Evolutionary conservation across 2,797 vertebrate species (phyloP).

Genomic region (Gymnodraco acuticeps): DNA sequence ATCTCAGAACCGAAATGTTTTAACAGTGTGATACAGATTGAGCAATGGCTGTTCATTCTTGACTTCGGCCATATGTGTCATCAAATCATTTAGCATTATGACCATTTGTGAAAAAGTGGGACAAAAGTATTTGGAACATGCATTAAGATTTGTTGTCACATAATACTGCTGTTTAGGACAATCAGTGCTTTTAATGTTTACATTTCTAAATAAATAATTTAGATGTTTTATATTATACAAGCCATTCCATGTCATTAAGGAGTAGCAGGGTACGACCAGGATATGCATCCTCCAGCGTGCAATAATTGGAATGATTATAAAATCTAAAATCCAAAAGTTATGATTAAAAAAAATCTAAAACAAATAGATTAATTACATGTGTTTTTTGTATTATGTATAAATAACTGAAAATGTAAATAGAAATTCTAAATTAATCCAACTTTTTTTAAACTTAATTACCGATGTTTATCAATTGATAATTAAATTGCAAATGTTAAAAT

Average conservation of each 20-base stretch:
- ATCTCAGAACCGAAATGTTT: not conserved
- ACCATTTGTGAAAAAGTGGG: too few relatives aligned
- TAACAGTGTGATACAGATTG: not conserved
- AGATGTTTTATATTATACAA: not conserved
- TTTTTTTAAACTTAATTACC: not conserved
- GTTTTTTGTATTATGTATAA: constrained; percentile 30
- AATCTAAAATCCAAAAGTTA: constrained; percentile 10
- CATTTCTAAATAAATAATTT: not conserved
- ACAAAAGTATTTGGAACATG: too few relatives aligned
- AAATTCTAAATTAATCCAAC: not conserved
- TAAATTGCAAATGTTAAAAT: too few relatives aligned
- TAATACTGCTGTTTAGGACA: too few relatives aligned
- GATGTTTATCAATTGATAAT: too few relatives aligned
- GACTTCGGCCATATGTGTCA: not conserved
- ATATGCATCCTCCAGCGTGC: not conserved
- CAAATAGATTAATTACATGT: constrained; percentile 7
- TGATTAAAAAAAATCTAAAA: constrained; percentile 5
- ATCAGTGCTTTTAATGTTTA: too few relatives aligned
- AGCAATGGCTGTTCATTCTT: not conserved
- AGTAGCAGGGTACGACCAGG: not conserved
- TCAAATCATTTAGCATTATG: not conserved
- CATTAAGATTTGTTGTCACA: too few relatives aligned
- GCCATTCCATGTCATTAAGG: not conserved
- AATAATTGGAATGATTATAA: constrained; percentile 2
- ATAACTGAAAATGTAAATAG: not conserved